Conservation (phyloP, 2,888 invertebrate genomes). For the Anthrax anthrax region DNA sequence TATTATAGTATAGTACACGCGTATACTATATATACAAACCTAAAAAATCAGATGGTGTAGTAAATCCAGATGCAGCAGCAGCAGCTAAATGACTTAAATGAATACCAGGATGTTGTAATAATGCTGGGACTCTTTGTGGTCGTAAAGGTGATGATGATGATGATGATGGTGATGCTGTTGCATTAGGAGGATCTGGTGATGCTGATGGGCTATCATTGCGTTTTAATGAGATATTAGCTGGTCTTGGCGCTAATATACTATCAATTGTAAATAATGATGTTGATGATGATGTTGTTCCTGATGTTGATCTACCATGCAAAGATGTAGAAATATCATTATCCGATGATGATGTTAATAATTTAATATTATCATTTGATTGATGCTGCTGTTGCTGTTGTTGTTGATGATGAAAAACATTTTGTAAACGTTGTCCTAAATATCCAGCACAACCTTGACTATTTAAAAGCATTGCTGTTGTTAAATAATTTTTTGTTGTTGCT, state of each 20-base stretch:
- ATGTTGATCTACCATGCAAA: slow-evolving; percentile 6
- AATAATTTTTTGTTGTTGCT: slow-evolving; percentile 15
- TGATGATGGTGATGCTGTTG: slow-evolving; percentile 38
- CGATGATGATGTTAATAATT: too few relatives aligned
- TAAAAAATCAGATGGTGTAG: slow-evolving; percentile 63
- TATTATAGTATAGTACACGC: too few relatives aligned
- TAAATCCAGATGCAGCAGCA: slow-evolving; percentile 45
- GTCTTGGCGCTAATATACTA: slow-evolving; percentile 59
- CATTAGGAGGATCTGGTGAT: slow-evolving; percentile 38
- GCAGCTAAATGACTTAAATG: slow-evolving; percentile 49
- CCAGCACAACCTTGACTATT: slow-evolving; percentile 29
- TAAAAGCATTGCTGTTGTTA: slow-evolving; percentile 34
- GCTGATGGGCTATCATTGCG: slow-evolving; percentile 27
- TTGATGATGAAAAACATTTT: slow-evolving; percentile 29
- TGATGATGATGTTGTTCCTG: slow-evolving; percentile 30
- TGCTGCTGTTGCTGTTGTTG: slow-evolving; percentile 15
- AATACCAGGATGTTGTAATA: slow-evolving; percentile 40
- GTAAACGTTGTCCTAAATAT: slow-evolving; percentile 17
- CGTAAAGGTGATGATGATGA: slow-evolving; percentile 33
- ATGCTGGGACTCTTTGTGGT: slow-evolving; percentile 32
- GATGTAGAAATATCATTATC: background rate
- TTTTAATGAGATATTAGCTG: slow-evolving; percentile 15
- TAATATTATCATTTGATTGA: slow-evolving; percentile 14
- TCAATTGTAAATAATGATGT: slow-evolving; percentile 70
- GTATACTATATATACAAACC: slow-evolving; percentile 41